phyloP scores from a whole-genome alignment of 2,797 vertebrate species.

The Pseudopleuronectes americanus region DNA sequence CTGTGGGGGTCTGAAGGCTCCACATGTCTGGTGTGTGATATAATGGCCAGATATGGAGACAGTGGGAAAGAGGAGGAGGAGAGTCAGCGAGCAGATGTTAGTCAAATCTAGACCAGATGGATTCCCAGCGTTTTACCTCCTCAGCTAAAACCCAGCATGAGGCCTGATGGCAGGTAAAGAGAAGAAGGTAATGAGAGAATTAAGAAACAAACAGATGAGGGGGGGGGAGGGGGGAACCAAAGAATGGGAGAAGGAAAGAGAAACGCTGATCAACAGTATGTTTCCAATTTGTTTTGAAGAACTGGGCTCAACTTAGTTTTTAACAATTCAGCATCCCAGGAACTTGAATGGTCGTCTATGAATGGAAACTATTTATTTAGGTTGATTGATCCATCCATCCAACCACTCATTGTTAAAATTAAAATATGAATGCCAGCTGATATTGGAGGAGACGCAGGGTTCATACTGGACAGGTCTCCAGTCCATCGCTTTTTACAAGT shows the following conservation, averaged over 20 bases:
- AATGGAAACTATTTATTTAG: too few species aligned
- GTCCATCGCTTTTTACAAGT: too few species aligned
- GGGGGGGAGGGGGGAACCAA: not conserved
- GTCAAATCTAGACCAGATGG: constrained; percentile 68
- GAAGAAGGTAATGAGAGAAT: constrained; percentile 22
- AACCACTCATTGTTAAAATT: too few species aligned
- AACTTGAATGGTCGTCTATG: too few species aligned
- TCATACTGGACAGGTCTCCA: too few species aligned
- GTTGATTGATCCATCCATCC: too few species aligned
- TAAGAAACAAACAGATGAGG: not conserved
- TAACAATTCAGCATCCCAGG: too few species aligned
- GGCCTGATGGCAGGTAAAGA: constrained; percentile 39
- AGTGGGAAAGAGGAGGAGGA: constrained; percentile 30
- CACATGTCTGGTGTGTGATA: constrained; percentile 40
- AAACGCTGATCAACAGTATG: not conserved
- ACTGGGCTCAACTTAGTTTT: too few species aligned
- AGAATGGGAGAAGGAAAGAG: not conserved
- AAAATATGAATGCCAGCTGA: too few species aligned
- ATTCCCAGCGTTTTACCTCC: constrained; percentile 55
- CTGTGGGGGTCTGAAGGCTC: constrained; percentile 42
- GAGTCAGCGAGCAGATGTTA: constrained; percentile 66
- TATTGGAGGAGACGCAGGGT: too few species aligned
- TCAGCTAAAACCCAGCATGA: constrained; percentile 49
- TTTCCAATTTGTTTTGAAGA: too few species aligned
- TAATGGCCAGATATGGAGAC: constrained; percentile 37